A percentile compares a stretch with the other conserved stretches of the same genome.
Evolutionary conservation across 2,888 invertebrate species (phyloP).

Genomic region (Trachelus tabidus): DNA sequence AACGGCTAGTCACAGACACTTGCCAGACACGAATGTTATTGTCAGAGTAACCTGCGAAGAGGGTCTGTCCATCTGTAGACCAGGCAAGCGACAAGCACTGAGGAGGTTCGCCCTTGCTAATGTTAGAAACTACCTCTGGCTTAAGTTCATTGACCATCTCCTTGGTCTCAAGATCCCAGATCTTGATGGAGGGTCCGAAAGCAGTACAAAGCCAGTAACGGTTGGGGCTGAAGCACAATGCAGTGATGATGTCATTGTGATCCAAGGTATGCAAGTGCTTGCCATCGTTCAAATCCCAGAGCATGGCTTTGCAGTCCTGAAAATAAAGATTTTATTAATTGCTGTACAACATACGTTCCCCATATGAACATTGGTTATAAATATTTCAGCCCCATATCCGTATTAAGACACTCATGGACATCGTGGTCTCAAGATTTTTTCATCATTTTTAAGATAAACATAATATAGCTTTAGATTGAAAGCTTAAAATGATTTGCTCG

Average conservation of each 20-base stretch:
- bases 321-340: slow-evolving; percentile 15
- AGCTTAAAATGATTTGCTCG: slow-evolving; percentile 26
- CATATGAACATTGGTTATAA: neutral
- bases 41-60: slow-evolving; percentile 99
- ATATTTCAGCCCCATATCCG: slow-evolving; percentile 50
- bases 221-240: slow-evolving; percentile 99
- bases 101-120: slow-evolving; percentile 89
- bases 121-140: slow-evolving; percentile 90
- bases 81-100: slow-evolving; percentile 97
- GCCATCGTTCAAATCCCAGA: slow-evolving; percentile 99
- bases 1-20: slow-evolving; percentile 88
- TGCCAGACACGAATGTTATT: slow-evolving; percentile 99
- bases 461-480: too few relatives aligned
- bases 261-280: slow-evolving; percentile 99
- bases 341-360: slow-evolving; percentile 6
- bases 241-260: slow-evolving; percentile 98
- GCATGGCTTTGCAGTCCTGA: slow-evolving; percentile 97
- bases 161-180: slow-evolving; percentile 99
- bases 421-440: slow-evolving; percentile 26
- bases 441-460: slow-evolving; percentile 15
- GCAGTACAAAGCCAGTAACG: slow-evolving; percentile 99
- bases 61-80: slow-evolving; percentile 99
- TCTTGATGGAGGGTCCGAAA: slow-evolving; percentile 97
- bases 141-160: slow-evolving; percentile 98
- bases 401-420: slow-evolving; percentile 41